Percentiles rank a stretch among this genome's conserved stretches.
These are phyloP conservation scores for Prenolepis imparis DNA, from an alignment of 2,888 invertebrate species.

Conservation along the genomic window DNA sequence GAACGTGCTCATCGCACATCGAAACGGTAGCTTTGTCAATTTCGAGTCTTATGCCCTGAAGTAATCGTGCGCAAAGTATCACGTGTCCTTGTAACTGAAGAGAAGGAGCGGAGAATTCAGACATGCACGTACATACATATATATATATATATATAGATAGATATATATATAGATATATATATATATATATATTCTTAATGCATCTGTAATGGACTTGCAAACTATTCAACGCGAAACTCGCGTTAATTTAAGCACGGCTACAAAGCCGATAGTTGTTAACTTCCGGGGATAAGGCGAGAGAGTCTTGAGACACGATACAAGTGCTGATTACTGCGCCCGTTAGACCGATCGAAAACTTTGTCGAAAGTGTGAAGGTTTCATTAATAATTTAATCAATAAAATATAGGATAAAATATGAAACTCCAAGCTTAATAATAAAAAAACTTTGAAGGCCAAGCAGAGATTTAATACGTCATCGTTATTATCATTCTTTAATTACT, in stretches of 20 bases:
- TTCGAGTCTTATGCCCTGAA: constrained; percentile 11
- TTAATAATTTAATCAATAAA: constrained; percentile 59
- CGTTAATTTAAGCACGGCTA: constrained; percentile 68
- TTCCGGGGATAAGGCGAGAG: constrained; percentile 57
- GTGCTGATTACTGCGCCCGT: constrained; percentile 62
- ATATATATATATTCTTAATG: constrained; percentile 64
- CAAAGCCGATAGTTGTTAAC: constrained; percentile 65
- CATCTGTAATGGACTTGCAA: constrained; percentile 73
- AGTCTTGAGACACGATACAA: constrained; percentile 61
- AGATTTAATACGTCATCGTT: not conserved
- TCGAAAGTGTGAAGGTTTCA: constrained; percentile 54
- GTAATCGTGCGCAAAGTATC: constrained; percentile 35
- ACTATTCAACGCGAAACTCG: constrained; percentile 71
- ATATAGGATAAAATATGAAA: constrained; percentile 2
- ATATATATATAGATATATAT: too few species aligned
- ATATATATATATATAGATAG: constrained; percentile 19
- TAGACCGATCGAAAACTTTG: constrained; percentile 54
- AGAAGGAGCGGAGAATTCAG: constrained; percentile 35
- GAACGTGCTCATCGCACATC: constrained; percentile 6
- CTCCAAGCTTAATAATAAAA: constrained; percentile 4
- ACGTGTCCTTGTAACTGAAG: constrained; percentile 1
- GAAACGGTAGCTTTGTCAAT: constrained; percentile 43
- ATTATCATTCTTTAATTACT: not conserved
- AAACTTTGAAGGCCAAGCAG: not conserved
- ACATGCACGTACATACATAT: constrained; percentile 25